Evolutionary conservation across 2,888 invertebrate species (phyloP).

Genomic region (Allacma fusca): DNA sequence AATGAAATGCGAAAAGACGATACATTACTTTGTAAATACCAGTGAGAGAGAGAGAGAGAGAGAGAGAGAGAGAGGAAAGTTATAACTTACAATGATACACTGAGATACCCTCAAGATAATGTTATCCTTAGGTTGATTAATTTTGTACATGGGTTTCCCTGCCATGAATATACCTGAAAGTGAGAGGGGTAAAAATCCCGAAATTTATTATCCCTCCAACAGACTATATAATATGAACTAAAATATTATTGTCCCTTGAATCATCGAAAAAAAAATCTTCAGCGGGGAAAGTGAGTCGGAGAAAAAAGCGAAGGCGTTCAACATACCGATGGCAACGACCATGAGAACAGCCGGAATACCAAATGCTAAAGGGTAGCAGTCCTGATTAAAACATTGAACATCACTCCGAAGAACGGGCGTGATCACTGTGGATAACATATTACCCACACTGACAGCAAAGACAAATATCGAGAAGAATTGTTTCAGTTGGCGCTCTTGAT

Average conservation of each 20-base stretch:
- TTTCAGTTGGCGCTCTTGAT: conserved; percentile 79
- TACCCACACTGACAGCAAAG: conserved; percentile 82
- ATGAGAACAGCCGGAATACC: conserved; percentile 69
- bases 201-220: background rate
- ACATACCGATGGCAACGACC: conserved; percentile 66
- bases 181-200: background rate
- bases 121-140: conserved; percentile 83
- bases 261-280: background rate
- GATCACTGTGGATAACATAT: conserved; percentile 72
- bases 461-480: conserved; percentile 69
- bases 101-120: conserved; percentile 78
- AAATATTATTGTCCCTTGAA: background rate
- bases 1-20: too few relatives aligned
- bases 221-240: conserved; percentile 1
- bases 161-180: conserved; percentile 79
- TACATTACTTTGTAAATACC: too few relatives aligned
- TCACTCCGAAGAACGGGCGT: conserved; percentile 76
- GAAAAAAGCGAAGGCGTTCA: conserved; percentile 1
- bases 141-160: conserved; percentile 79
- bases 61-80: background rate
- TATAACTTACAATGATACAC: conserved; percentile 77
- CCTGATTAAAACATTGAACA: conserved; percentile 63
- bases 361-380: conserved; percentile 68
- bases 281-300: background rate
- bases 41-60: too few relatives aligned